A percentile compares a stretch with the other conserved stretches of the same genome.
These are phyloP conservation scores for Xestia ashworthii DNA, from an alignment of 2,888 invertebrate species.

Conservation along the genomic window DNA sequence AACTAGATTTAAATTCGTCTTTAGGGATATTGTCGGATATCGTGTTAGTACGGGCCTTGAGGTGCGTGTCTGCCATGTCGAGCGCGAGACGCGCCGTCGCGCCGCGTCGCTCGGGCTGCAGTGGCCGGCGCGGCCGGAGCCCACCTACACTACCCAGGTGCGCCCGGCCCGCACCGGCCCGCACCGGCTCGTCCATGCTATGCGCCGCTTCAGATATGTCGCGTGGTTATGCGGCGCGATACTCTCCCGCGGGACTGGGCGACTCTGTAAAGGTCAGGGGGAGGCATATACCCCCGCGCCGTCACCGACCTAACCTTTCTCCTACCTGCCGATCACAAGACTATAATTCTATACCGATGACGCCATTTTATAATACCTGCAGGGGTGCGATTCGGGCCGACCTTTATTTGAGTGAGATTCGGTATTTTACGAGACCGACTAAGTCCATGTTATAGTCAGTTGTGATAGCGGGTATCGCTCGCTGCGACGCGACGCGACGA, in stretches of 20 bases:
- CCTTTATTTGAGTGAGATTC: slow-evolving; percentile 76
- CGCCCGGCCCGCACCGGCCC: slow-evolving; percentile 38
- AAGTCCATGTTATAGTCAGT: slow-evolving; percentile 52
- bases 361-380: slow-evolving; percentile 80
- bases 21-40: slow-evolving; percentile 49
- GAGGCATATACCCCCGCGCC: slow-evolving; percentile 68
- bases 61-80: slow-evolving; percentile 63
- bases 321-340: slow-evolving; percentile 75
- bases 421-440: slow-evolving; percentile 71
- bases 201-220: slow-evolving; percentile 73
- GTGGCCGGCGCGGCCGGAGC: slow-evolving; percentile 73
- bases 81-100: slow-evolving; percentile 73
- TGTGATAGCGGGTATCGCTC: slow-evolving; percentile 34
- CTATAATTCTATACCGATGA: slow-evolving; percentile 73
- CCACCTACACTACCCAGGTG: slow-evolving; percentile 67
- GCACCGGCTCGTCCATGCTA: slow-evolving; percentile 67
- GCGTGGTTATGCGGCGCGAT: slow-evolving; percentile 78
- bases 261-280: slow-evolving; percentile 81
- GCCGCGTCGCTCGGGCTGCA: slow-evolving; percentile 74
- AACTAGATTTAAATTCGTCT: slow-evolving; percentile 3
- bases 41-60: slow-evolving; percentile 38
- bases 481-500: slow-evolving; percentile 24
- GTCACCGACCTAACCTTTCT: slow-evolving; percentile 76
- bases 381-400: slow-evolving; percentile 76
- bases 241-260: slow-evolving; percentile 74